Percentiles rank a stretch among this genome's conserved stretches.
phyloP scores from a whole-genome alignment of 2,797 vertebrate species.

The Chloroceryle inda region DNA sequence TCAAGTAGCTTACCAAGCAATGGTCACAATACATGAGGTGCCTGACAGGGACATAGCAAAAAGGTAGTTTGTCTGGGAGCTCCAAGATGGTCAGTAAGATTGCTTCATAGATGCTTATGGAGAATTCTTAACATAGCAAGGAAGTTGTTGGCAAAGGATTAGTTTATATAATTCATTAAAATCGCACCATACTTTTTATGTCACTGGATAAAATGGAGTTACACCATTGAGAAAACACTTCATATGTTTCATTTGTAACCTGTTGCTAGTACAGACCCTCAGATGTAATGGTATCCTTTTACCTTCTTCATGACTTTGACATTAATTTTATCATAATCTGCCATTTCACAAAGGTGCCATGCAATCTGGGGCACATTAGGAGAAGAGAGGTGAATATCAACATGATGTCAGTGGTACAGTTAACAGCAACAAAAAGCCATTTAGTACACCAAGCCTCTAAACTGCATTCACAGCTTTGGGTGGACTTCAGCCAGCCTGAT shows the following conservation, averaged over 20 bases:
- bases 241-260: neutral
- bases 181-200: neutral
- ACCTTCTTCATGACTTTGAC: neutral
- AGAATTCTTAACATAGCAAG: neutral
- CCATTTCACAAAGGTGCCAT: neutral
- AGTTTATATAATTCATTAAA: neutral
- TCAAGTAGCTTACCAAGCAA: neutral
- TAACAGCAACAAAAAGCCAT: constrained; percentile 5
- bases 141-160: neutral
- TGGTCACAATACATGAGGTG: neutral
- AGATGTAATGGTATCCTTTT: neutral
- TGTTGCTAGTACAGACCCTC: neutral
- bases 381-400: neutral
- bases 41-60: neutral
- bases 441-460: neutral
- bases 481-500: constrained; percentile 44
- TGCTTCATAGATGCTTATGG: neutral
- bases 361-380: neutral
- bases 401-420: neutral
- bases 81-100: neutral
- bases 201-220: neutral
- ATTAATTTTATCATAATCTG: neutral
- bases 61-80: neutral
- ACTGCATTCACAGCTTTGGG: neutral
- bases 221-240: neutral